Base-by-base conservation (phyloP, 2,888 invertebrate genomes). In the Ferrisia virgata region DNA sequence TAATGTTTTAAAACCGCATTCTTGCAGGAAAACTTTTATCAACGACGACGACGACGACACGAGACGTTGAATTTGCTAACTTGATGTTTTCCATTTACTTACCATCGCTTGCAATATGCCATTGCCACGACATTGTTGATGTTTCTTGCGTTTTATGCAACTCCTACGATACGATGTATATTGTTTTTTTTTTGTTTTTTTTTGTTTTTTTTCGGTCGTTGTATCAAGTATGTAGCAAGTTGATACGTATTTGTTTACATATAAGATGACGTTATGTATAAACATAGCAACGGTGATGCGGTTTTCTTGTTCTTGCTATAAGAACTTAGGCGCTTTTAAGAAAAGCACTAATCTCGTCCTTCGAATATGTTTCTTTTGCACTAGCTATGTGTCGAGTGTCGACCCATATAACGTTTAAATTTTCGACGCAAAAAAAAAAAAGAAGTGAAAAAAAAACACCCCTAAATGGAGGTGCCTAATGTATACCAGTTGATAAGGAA, bases 81-180 rank as follows among this genome's bases (percentile, higher is more conserved):
- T 76, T 76, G 36, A 76, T 76, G 36, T 76, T 76, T 31, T 76
- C 72, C 72, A 76, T 76, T 25, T 53, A n/a, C 53, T n/a, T n/a
- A n/a, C n/a, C n/a, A n/a, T n/a, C n/a, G n/a, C n/a, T 53, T 53
- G 53, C 18, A 53, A 53, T 53, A 53, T 53, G 53, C 53, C 53
- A 53, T 53, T 11, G 53, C 53, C 22, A 18, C 18, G 18, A 18
- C 18, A 11, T 22, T n/a, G 43, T 43, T n/a, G 18, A 6, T 40
- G 18, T 47, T 8, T 8, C 2, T 8, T 47, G 47, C 13, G 28
- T 31, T 69, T 28, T 15, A 53, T 53, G 53, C 53, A 53, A 53
- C 53, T 53, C n/a, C n/a, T 47, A 13, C 53, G 53, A 53, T 8
- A 4, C 36, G 8, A 36, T 36, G 13, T 47, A 47, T 31, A 69